A percentile compares a stretch with the other conserved stretches of the same genome.
These are phyloP conservation scores for Pogonus chalceus DNA, from an alignment of 1,140 invertebrate species.

Conservation along the genomic window DNA sequence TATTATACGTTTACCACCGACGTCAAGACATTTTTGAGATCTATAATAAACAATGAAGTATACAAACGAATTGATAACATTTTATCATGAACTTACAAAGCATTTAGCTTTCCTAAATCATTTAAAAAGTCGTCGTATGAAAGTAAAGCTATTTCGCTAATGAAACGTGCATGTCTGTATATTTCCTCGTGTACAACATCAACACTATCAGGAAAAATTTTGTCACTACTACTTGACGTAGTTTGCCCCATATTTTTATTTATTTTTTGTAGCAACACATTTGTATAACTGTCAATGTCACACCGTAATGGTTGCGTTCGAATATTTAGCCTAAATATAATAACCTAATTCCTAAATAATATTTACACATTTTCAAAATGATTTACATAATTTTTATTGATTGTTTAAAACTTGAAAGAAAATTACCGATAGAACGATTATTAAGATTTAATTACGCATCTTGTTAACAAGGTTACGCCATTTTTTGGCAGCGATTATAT, in stretches of 20 bases:
- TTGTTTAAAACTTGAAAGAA: no score
- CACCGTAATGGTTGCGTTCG: no score
- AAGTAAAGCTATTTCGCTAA: constrained; percentile 37
- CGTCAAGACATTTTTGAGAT: constrained; percentile 46
- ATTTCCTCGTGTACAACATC: constrained; percentile 2
- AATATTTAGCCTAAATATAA: no score
- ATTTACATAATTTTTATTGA: no score
- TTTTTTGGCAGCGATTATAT: no score
- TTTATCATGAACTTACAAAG: constrained; percentile 33
- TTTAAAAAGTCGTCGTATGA: constrained; percentile 43
- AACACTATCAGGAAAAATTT: background rate
- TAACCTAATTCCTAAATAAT: no score
- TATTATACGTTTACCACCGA: constrained; percentile 49
- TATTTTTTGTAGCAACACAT: no score
- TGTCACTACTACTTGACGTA: background rate
- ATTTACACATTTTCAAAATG: no score
- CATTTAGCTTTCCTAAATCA: constrained; percentile 40
- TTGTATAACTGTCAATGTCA: no score
- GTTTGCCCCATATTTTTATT: background rate
- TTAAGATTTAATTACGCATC: no score
- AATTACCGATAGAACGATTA: no score
- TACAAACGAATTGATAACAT: constrained; percentile 7
- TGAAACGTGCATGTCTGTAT: constrained; percentile 27
- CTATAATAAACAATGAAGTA: constrained; percentile 33
- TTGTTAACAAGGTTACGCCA: no score